Conservation (phyloP, 1,140 invertebrate genomes). For the Trachymyrmex cornetzi region DNA sequence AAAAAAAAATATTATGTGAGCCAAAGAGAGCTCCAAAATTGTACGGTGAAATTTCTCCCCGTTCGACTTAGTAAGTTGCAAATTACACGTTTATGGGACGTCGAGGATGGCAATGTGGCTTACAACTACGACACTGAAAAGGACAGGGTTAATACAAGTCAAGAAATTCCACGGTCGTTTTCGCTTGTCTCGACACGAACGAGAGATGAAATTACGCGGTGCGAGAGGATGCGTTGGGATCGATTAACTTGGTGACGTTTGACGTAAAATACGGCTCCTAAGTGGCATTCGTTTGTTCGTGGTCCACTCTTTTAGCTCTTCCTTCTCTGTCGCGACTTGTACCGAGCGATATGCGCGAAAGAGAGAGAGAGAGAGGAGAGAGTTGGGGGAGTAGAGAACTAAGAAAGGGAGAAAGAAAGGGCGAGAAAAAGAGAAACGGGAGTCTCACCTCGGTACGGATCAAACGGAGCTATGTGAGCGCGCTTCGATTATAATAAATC, state of each 20-base stretch:
- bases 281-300: slow-evolving; percentile 60
- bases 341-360: slow-evolving; percentile 5
- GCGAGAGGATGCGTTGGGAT: slow-evolving; percentile 57
- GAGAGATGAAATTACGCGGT: slow-evolving; percentile 67
- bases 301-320: slow-evolving; percentile 23
- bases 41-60: not conserved
- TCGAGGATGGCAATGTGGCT: not conserved
- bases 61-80: not conserved
- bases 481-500: slow-evolving; percentile 86
- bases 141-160: slow-evolving; percentile 53
- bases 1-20: not conserved
- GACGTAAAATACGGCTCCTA: slow-evolving; percentile 73
- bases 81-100: not conserved
- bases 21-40: not conserved
- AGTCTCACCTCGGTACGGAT: slow-evolving; percentile 79
- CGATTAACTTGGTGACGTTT: slow-evolving; percentile 71
- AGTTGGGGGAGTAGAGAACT: not conserved
- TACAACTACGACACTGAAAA: slow-evolving; percentile 41
- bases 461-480: slow-evolving; percentile 78
- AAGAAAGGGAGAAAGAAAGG: not conserved
- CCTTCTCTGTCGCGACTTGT: slow-evolving; percentile 16
- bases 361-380: not conserved
- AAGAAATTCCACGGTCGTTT: slow-evolving; percentile 47
- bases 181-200: slow-evolving; percentile 39
- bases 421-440: slow-evolving; percentile 52